phyloP scores from a whole-genome alignment of 2,797 vertebrate genomes.

The Semaprochilodus insignis region DNA sequence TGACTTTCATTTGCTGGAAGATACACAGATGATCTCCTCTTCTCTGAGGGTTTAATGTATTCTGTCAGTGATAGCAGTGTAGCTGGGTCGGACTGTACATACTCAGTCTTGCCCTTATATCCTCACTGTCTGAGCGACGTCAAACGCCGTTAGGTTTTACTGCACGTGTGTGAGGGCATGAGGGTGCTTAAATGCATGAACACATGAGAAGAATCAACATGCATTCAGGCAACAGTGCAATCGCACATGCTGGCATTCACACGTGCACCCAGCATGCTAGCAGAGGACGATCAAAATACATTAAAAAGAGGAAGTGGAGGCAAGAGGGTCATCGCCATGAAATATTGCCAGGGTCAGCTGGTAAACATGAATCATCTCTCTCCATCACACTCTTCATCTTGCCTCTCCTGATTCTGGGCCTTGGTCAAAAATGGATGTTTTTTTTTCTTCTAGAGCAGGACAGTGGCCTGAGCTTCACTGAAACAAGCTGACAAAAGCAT shows the following conservation, averaged over 20 bases:
- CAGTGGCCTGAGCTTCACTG: not conserved
- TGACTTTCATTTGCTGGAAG: conserved; percentile 1
- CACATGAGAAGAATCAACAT: not conserved
- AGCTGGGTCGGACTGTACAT: not conserved
- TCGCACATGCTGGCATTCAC: not conserved
- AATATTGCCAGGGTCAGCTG: not conserved
- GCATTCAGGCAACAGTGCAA: not conserved
- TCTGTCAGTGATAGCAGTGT: not conserved
- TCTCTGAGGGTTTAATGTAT: not conserved
- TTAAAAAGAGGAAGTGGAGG: not conserved
- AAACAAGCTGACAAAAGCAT: not conserved
- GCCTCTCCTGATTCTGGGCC: not conserved
- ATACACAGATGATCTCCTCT: not conserved
- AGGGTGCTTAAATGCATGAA: not conserved
- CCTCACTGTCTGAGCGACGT: not conserved
- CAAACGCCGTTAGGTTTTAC: not conserved
- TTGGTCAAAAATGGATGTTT: conserved; percentile 8
- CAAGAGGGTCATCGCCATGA: not conserved
- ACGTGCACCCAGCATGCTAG: not conserved
- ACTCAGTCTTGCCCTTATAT: not conserved
- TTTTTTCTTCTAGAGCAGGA: not conserved
- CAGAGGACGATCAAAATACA: not conserved
- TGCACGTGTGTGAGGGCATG: not conserved
- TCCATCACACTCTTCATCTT: conserved; percentile 1
- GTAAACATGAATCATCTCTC: conserved; percentile 4